Conservation (phyloP, 2,113 vertebrate genomes). For the Nipponia nippon region DNA sequence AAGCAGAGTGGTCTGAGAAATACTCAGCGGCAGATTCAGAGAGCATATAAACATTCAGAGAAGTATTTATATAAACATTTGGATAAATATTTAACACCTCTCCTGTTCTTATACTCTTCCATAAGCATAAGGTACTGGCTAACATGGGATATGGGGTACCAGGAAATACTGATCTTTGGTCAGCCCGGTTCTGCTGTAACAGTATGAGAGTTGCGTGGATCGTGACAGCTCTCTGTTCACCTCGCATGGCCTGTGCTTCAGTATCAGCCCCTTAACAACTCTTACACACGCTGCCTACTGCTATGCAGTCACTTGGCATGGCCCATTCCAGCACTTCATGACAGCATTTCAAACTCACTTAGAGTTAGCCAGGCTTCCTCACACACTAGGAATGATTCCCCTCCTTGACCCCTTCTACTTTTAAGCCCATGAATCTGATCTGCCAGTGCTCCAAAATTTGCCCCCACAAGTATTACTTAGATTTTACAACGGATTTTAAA, state of each 20-base stretch:
- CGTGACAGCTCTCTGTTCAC: neutral
- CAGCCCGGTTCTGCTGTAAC: fast-evolving
- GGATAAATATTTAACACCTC: neutral
- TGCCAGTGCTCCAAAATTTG: neutral
- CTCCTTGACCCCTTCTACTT: neutral
- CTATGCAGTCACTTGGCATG: neutral
- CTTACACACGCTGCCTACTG: neutral
- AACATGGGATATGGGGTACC: neutral
- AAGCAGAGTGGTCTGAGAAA: neutral
- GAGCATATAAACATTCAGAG: neutral
- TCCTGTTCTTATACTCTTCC: neutral
- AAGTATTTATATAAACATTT: neutral
- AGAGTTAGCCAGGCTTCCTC: neutral
- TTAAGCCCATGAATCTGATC: neutral
- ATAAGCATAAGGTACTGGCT: neutral
- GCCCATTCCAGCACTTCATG: neutral
- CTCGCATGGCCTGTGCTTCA: neutral
- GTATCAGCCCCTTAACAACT: neutral
- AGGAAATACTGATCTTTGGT: neutral
- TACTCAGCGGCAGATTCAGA: neutral
- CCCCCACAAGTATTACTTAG: neutral
- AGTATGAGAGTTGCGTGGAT: fast-evolving
- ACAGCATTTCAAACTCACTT: neutral
- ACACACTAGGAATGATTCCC: neutral
- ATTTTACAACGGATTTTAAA: neutral